Evolutionary conservation across 2,888 invertebrate genomes (phyloP), one percentile per base, ranked within the genome.

Genomic region (Rugalucina vietnamica): DNA sequence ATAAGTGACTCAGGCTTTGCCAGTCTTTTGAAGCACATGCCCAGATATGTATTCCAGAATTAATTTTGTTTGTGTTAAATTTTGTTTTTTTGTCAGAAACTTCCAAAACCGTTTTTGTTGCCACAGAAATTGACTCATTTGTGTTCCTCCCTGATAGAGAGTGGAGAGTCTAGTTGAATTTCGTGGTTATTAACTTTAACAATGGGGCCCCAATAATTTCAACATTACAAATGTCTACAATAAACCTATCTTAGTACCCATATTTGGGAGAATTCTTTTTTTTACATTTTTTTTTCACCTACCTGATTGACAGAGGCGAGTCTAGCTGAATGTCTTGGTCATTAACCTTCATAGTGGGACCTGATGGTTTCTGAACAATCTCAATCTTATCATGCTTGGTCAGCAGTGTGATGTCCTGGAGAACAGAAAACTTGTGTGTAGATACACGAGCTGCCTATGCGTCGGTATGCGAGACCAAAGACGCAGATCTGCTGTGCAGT

Each of bases 321-420:
- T 54, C 18, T 65, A 70, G 69, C 18, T 43, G 32, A 69, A 83
- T 37, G 18, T n/a, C 5, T 27, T 69, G 18, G 37, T 73, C 81
- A 72, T 86, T 65, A 32, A 81, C 76, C 49, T 57, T 78, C 21
- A 86, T 78, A 14, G 18, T 8, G 1, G 78, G 43, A 1, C 39
- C 37, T 14, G 27, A 29, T 0, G 18, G 24, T 36, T 78, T 81
- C 60, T 77, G 81, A 18, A 76, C 43, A 14, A 87, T 75, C 65
- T 84, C 87, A 27, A 87, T 76, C 65, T 82, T 82, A 37, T 49
- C 76, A 14, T 82, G 36, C 39, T 79, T 73, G 8, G 78, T 76
- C n/a, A 80, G 60, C 29, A 83, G 32, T 14, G 72, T 76, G 1
- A 86, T 72, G 24, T 76, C 69, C 82, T 87, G 18, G 14, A 39